These are phyloP conservation scores for Trichomycterus rosablanca DNA, from an alignment of 2,113 vertebrate genomes.

Conservation along the genomic window DNA sequence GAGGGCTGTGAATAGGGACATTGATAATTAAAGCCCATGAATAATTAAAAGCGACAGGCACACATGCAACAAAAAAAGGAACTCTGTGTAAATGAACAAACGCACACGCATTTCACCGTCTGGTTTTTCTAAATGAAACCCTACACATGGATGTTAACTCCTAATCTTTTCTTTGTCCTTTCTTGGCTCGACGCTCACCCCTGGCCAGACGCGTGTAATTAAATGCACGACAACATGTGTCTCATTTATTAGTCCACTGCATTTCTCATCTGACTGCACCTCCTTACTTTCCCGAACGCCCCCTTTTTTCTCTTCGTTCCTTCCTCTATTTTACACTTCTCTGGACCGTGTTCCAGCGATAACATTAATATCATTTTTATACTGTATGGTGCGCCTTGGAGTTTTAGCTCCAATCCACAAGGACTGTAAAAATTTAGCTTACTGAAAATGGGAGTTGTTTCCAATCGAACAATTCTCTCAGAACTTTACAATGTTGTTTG, in stretches of 20 bases:
- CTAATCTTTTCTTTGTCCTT: conserved; percentile 15
- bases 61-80: too few species aligned
- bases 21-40: too few species aligned
- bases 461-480: too few species aligned
- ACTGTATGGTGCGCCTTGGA: too few species aligned
- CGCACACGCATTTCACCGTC: too few species aligned
- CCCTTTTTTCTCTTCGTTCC: not conserved
- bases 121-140: conserved; percentile 17
- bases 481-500: too few species aligned
- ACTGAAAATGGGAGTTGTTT: too few species aligned
- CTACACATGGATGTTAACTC: conserved; percentile 11
- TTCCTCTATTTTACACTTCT: not conserved
- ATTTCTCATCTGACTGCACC: conserved; percentile 15
- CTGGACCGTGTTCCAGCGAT: conserved; percentile 3
- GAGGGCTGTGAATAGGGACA: too few species aligned
- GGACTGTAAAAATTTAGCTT: too few species aligned
- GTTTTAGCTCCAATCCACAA: too few species aligned
- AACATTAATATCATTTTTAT: conserved; percentile 18
- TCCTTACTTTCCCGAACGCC: not conserved
- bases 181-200: not conserved
- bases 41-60: too few species aligned
- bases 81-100: too few species aligned
- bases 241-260: conserved; percentile 24
- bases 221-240: conserved; percentile 22
- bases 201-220: conserved; percentile 29